Percentiles rank a stretch among this genome's conserved stretches.
phyloP scores from a whole-genome alignment of 2,113 vertebrate genomes.

The Rhynchomys soricoides region DNA sequence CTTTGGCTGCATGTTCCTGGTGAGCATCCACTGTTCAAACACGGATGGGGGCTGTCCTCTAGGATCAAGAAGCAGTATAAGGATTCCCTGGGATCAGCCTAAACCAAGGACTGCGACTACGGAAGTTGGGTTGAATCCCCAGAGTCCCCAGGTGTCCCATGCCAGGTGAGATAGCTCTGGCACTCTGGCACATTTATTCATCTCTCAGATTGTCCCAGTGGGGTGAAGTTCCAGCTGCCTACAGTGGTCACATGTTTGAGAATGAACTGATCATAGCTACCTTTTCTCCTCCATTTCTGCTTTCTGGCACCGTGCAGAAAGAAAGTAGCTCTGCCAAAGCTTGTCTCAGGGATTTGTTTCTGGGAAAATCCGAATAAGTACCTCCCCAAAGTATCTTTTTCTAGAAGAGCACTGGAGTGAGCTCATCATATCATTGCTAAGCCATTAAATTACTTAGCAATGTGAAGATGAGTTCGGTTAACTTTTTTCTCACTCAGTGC shows the following conservation, averaged over 20 bases:
- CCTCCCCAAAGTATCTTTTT: not conserved
- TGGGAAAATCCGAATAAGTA: not conserved
- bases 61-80: not conserved
- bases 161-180: not conserved
- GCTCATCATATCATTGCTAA: slow-evolving; percentile 43
- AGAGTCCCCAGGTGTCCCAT: not conserved
- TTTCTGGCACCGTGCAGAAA: not conserved
- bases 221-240: not conserved
- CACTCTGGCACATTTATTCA: not conserved
- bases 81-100: not conserved
- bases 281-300: not conserved
- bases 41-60: not conserved
- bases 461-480: not conserved
- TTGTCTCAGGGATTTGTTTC: not conserved
- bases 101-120: not conserved
- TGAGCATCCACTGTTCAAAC: not conserved
- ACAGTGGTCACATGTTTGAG: not conserved
- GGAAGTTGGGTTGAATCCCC: not conserved
- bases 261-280: accelerated
- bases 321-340: not conserved
- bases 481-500: slow-evolving; percentile 56
- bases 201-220: not conserved
- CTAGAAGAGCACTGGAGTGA: slow-evolving; percentile 16
- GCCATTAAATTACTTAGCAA: slow-evolving; percentile 61
- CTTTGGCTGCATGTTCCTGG: not conserved